Base-by-base conservation (phyloP, 2,797 vertebrate species). In the Parambassis ranga region DNA sequence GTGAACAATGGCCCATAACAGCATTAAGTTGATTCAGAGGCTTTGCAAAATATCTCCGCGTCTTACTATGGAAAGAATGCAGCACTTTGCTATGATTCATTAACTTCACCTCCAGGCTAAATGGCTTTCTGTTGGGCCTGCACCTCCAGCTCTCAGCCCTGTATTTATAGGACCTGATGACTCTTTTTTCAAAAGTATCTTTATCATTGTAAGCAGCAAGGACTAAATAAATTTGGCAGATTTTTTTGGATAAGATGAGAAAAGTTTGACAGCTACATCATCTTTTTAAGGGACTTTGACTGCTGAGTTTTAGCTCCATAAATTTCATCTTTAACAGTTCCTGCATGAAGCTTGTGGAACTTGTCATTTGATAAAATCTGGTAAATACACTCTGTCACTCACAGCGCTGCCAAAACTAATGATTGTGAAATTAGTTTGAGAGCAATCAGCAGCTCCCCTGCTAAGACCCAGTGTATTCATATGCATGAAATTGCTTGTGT, bases 371-470 rank as follows among this genome's bases (percentile, higher is more conserved):
- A 53, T 33, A 31, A 72, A 65, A 85, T 78, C 70, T 84, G 68
- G 78, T 73, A 81, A 89, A 83, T 81, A 74, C 83, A 80, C 58
- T 78, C 60, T 59, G 81, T 89, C 79, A 85, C 69, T 88, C 86
- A 87, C 84, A 53, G 63, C 81, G 75, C 74, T 83, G 60, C 93
- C 94, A 90, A 91, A 98, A 96, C 95, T 98, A 98, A 98, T 97
- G 96, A 98, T 98, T 95, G 96, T 98, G 96, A 98, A 97, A 98
- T 98, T 96, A 96, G 95, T 96, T 96, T 96, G 94, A 94, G 93
- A 93, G 94, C 95, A 95, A 96, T 97, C 95, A 97, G 94, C 92
- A 93, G 92, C 93, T 94, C 87, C 93, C 94, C 94, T 92, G 93
- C 95, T 94, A 94, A 94, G 95, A 95, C 93, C 93, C 94, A 94